phyloP scores from a whole-genome alignment of 2,888 invertebrate species.

The Drosophila subquinaria region DNA sequence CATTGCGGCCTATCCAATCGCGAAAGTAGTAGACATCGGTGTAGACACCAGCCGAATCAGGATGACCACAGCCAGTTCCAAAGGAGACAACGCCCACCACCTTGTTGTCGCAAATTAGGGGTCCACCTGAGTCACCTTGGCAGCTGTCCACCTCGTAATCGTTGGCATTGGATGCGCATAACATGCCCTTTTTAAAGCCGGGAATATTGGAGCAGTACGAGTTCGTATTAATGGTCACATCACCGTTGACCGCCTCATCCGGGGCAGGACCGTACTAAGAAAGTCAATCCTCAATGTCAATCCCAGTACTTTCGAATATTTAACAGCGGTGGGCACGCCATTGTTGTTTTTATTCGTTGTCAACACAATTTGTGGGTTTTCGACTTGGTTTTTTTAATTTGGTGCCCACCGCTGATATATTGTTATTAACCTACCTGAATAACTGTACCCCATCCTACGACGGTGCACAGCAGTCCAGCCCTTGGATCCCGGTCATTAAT shows the following conservation, averaged over 20 bases:
- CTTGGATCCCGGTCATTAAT: neutral
- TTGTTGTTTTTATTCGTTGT: too few relatives aligned
- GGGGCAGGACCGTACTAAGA: slow-evolving; percentile 62
- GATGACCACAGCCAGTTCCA: slow-evolving; percentile 63
- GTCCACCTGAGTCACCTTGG: slow-evolving; percentile 77
- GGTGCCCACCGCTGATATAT: too few relatives aligned
- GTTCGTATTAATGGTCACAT: slow-evolving; percentile 45
- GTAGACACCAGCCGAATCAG: slow-evolving; percentile 54
- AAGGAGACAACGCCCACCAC: slow-evolving; percentile 71
- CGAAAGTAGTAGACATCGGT: slow-evolving; percentile 57
- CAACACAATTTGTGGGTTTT: too few relatives aligned
- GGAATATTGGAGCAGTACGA: slow-evolving; percentile 22
- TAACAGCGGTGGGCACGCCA: neutral
- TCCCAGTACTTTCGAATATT: neutral
- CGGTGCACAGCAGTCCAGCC: slow-evolving; percentile 49
- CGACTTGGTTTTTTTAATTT: too few relatives aligned
- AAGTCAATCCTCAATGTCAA: too few relatives aligned
- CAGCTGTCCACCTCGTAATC: slow-evolving; percentile 64
- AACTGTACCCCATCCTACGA: slow-evolving; percentile 71
- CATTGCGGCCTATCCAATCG: slow-evolving; percentile 56
- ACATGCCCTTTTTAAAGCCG: slow-evolving; percentile 37
- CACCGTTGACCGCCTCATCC: slow-evolving; percentile 62
- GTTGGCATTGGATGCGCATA: slow-evolving; percentile 61
- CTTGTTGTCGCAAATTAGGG: slow-evolving; percentile 54
- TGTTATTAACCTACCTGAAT: slow-evolving; percentile 47